Evolutionary conservation across 2,888 invertebrate genomes (phyloP).

Genomic region (Nemotelus pantherinus): DNA sequence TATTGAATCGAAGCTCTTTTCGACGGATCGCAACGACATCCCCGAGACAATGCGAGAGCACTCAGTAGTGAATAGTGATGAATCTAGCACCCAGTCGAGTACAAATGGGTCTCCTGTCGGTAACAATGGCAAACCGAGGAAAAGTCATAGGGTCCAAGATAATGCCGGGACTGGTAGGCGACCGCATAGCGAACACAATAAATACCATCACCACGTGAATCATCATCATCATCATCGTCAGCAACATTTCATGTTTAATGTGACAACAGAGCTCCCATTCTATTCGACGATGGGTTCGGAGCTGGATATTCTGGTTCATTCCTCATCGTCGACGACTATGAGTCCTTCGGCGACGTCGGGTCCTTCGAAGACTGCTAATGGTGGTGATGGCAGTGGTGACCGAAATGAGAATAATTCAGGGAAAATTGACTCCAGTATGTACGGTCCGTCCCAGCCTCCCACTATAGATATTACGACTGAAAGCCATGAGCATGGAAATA

Average conservation of each 20-base stretch:
- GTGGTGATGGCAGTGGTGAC: constrained; percentile 54
- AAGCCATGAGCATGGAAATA: constrained; percentile 29
- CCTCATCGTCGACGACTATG: background rate
- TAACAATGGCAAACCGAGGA: constrained; percentile 43
- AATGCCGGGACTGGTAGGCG: constrained; percentile 22
- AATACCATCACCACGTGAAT: constrained; percentile 49
- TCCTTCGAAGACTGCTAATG: constrained; percentile 9
- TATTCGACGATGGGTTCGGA: background rate
- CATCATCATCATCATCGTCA: constrained; percentile 31
- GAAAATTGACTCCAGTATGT: constrained; percentile 12
- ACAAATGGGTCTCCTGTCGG: background rate
- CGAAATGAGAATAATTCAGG: constrained; percentile 54
- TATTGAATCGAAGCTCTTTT: constrained; percentile 60
- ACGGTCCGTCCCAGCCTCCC: background rate
- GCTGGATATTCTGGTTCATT: background rate
- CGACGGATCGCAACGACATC: constrained; percentile 54
- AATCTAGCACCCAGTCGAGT: background rate
- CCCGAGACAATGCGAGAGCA: constrained; percentile 49
- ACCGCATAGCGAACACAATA: constrained; percentile 48
- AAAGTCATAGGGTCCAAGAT: constrained; percentile 33
- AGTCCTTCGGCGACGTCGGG: background rate
- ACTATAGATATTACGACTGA: constrained; percentile 22
- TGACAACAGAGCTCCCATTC: constrained; percentile 41
- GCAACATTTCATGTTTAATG: constrained; percentile 31
- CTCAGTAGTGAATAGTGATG: constrained; percentile 26